These are phyloP conservation scores for Smutsia gigantea DNA, from an alignment of 2,797 vertebrate genomes.

Conservation along the genomic window DNA sequence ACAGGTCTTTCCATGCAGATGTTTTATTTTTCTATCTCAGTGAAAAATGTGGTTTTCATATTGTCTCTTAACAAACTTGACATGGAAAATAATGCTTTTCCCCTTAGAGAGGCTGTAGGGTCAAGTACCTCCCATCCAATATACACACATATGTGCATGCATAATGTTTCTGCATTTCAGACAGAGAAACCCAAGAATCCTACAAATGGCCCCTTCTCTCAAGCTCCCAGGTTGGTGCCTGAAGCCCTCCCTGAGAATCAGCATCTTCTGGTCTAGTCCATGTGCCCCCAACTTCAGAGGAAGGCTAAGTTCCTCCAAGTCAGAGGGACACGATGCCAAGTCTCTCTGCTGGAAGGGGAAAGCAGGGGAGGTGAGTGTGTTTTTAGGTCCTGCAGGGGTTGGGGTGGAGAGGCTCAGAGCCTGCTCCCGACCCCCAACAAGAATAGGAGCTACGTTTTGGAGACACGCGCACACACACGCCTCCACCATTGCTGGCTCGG, in stretches of 20 bases:
- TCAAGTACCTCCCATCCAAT: neutral
- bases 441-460: neutral
- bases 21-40: neutral
- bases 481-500: neutral
- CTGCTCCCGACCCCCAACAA: neutral
- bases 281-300: neutral
- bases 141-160: fast-evolving
- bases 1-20: neutral
- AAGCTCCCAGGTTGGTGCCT: too few species aligned
- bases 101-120: neutral
- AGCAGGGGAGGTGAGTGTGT: neutral
- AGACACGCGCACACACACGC: neutral
- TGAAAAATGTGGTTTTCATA: neutral
- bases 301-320: neutral
- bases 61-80: neutral
- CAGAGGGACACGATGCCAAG: neutral
- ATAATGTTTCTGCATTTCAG: neutral
- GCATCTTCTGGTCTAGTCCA: neutral
- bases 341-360: neutral
- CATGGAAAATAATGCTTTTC: neutral
- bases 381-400: neutral
- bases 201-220: neutral
- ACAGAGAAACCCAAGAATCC: neutral
- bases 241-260: neutral
- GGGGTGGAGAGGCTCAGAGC: neutral